These are phyloP conservation scores for Ptiloglossa arizonensis DNA, from an alignment of 1,140 invertebrate genomes.

Conservation along the genomic window DNA sequence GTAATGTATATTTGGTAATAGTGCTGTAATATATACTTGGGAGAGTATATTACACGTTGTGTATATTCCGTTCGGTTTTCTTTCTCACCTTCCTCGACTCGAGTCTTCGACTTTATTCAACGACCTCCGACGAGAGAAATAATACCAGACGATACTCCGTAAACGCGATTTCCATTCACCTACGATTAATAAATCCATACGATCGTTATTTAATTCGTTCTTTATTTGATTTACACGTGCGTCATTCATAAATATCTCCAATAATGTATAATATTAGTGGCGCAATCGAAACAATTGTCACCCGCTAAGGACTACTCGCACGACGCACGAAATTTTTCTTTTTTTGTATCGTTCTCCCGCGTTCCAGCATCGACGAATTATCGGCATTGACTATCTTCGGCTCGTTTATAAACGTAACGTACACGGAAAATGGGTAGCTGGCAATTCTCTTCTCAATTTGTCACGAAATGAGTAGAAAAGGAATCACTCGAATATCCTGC, in stretches of 20 bases:
- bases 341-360: neutral
- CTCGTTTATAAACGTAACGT: neutral
- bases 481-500: neutral
- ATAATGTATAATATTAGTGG: slow-evolving; percentile 2
- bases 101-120: neutral
- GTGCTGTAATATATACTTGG: no score
- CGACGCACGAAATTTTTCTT: slow-evolving; percentile 7
- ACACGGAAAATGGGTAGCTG: neutral
- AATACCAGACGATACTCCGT: neutral
- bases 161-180: neutral
- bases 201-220: slow-evolving; percentile 24
- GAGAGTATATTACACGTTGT: no score
- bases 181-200: slow-evolving; percentile 6
- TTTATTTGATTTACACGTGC: slow-evolving; percentile 53
- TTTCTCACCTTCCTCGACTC: neutral
- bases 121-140: neutral
- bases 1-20: no score
- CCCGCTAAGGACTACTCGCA: neutral
- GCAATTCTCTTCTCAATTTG: neutral
- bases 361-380: neutral
- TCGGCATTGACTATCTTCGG: neutral
- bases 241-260: slow-evolving; percentile 47
- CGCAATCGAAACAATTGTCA: neutral
- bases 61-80: neutral
- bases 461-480: neutral